Evolutionary conservation across 2,113 vertebrate genomes (phyloP).

Genomic region (Archilochus colubris): DNA sequence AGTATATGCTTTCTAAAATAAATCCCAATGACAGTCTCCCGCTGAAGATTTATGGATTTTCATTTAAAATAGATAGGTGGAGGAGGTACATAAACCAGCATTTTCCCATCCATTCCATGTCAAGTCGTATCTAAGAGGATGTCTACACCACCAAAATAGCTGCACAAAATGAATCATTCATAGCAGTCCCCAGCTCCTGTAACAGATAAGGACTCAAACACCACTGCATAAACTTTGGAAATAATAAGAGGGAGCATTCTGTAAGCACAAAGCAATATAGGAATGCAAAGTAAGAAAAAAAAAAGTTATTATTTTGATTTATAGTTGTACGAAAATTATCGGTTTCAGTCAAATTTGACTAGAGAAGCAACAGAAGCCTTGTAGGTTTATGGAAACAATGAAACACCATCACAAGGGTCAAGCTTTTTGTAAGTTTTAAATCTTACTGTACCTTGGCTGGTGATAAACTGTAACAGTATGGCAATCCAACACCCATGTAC

Average conservation of each 20-base stretch:
- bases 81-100: slow-evolving; percentile 38
- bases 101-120: slow-evolving; percentile 9
- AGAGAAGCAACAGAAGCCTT: not conserved
- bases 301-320: accelerated
- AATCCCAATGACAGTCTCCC: not conserved
- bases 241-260: not conserved
- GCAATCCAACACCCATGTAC: not conserved
- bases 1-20: not conserved
- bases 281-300: not conserved
- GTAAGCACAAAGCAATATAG: not conserved
- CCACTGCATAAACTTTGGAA: not conserved
- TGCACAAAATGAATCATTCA: slow-evolving; percentile 43
- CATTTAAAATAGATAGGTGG: slow-evolving; percentile 34
- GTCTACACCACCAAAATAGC: slow-evolving; percentile 31
- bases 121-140: not conserved
- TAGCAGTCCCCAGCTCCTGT: not conserved
- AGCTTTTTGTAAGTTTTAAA: not conserved
- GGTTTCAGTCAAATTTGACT: not conserved
- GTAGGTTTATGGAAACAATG: not conserved
- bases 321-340: not conserved
- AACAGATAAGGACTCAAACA: not conserved
- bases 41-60: not conserved
- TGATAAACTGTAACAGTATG: not conserved
- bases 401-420: not conserved
- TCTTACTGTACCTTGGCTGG: not conserved